phyloP scores from a whole-genome alignment of 2,113 vertebrate species.

The Solea senegalensis region DNA sequence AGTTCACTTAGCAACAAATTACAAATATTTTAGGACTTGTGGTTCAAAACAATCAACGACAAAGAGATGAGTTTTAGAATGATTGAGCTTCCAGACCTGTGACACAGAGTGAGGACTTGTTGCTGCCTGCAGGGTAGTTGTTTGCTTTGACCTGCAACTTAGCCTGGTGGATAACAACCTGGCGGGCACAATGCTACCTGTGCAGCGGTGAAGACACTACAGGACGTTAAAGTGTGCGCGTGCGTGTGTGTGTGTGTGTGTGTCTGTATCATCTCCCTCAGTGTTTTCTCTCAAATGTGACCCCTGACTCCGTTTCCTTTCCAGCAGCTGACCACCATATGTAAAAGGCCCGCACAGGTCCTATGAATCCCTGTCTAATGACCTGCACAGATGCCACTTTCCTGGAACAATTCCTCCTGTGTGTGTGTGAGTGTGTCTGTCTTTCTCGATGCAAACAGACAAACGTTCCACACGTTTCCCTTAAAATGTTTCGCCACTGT shows the following conservation, averaged over 20 bases:
- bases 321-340: conserved; percentile 83
- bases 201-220: conserved; percentile 25
- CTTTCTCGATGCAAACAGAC: conserved; percentile 49
- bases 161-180: conserved; percentile 37
- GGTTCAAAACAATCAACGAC: conserved; percentile 10
- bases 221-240: conserved; percentile 40
- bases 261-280: conserved; percentile 50
- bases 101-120: conserved; percentile 22
- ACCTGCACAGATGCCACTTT: conserved; percentile 76
- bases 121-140: conserved; percentile 10
- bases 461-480: conserved; percentile 58
- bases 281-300: conserved; percentile 63
- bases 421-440: conserved; percentile 33
- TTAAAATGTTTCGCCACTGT: conserved; percentile 63
- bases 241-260: too few relatives aligned
- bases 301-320: conserved; percentile 65
- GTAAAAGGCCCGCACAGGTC: conserved; percentile 71
- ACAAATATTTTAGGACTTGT: conserved; percentile 20
- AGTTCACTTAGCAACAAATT: conserved; percentile 13
- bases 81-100: conserved; percentile 35
- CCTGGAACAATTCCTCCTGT: conserved; percentile 78
- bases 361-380: conserved; percentile 74
- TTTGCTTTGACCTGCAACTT: conserved; percentile 23
- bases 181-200: neutral
- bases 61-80: conserved; percentile 21